These are phyloP conservation scores for Manduca sexta DNA, from an alignment of 1,140 invertebrate species.

Conservation along the genomic window DNA sequence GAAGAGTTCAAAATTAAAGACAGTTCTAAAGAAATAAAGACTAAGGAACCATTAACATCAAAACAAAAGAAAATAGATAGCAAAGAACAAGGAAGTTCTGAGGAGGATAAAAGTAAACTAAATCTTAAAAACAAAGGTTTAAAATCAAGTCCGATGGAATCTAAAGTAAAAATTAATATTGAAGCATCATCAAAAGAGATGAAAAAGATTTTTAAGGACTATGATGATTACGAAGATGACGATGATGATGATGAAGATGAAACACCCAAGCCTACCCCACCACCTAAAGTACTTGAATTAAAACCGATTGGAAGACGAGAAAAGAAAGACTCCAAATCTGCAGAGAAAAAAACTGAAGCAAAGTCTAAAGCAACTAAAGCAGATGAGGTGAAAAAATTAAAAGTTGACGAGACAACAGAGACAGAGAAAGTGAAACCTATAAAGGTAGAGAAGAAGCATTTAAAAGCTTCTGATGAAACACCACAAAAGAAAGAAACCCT, in stretches of 20 bases:
- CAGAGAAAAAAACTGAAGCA: background rate
- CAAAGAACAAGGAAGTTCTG: background rate
- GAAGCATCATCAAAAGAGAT: background rate
- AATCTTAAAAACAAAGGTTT: too few species aligned
- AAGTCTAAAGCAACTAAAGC: background rate
- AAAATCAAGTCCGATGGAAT: too few species aligned
- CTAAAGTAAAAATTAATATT: background rate
- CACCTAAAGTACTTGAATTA: too few species aligned
- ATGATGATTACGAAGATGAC: background rate
- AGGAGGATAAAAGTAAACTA: background rate
- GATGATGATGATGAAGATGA: background rate
- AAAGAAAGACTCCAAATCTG: background rate
- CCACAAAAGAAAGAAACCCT: constrained; percentile 2
- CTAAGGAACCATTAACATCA: background rate
- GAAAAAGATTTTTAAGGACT: background rate
- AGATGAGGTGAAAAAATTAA: background rate
- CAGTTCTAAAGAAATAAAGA: background rate
- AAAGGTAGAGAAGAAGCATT: constrained; percentile 9
- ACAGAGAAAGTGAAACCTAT: background rate
- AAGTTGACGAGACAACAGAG: background rate
- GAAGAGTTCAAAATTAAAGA: background rate
- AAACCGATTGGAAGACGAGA: too few species aligned
- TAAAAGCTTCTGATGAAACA: constrained; percentile 13
- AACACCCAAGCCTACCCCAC: background rate
- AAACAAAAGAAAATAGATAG: background rate